These are phyloP conservation scores for Drosophila neotestacea DNA, from an alignment of 2,888 invertebrate species.

Conservation along the genomic window DNA sequence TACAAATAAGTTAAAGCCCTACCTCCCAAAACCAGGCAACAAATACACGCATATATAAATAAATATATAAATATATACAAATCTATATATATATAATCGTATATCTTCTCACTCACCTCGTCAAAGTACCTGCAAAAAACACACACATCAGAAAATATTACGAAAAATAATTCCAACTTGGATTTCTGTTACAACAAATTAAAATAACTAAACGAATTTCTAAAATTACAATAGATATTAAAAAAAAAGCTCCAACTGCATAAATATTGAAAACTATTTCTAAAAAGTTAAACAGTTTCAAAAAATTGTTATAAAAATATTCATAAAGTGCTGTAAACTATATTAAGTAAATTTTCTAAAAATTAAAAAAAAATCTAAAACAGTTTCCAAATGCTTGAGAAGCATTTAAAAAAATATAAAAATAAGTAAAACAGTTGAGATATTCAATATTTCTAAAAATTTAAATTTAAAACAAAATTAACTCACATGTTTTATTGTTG, in stretches of 20 bases:
- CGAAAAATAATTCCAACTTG: slow-evolving; percentile 10
- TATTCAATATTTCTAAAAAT: neutral
- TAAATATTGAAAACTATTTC: slow-evolving; percentile 1
- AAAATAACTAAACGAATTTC: slow-evolving; percentile 24
- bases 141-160: slow-evolving; percentile 23
- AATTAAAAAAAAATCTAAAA: neutral
- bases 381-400: slow-evolving; percentile 23
- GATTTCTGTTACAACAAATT: slow-evolving; percentile 17
- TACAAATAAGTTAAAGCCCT: slow-evolving; percentile 38
- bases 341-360: slow-evolving; percentile 5
- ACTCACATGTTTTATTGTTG: slow-evolving; percentile 34
- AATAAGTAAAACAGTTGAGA: neutral
- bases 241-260: neutral
- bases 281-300: slow-evolving; percentile 15
- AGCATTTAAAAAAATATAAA: slow-evolving; percentile 8
- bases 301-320: slow-evolving; percentile 17
- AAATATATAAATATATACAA: slow-evolving; percentile 24
- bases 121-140: slow-evolving; percentile 74
- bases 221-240: slow-evolving; percentile 8
- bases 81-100: slow-evolving; percentile 27
- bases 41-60: slow-evolving; percentile 26
- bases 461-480: neutral
- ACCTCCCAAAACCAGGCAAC: slow-evolving; percentile 37
- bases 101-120: slow-evolving; percentile 68
- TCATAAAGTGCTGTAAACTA: slow-evolving; percentile 6